Evolutionary conservation across 30 jellyfish, hydroid and myxozoan genomes (phyloP), one percentile per base, ranked within the genome.

Genomic region (Rhopilema esculentum): DNA sequence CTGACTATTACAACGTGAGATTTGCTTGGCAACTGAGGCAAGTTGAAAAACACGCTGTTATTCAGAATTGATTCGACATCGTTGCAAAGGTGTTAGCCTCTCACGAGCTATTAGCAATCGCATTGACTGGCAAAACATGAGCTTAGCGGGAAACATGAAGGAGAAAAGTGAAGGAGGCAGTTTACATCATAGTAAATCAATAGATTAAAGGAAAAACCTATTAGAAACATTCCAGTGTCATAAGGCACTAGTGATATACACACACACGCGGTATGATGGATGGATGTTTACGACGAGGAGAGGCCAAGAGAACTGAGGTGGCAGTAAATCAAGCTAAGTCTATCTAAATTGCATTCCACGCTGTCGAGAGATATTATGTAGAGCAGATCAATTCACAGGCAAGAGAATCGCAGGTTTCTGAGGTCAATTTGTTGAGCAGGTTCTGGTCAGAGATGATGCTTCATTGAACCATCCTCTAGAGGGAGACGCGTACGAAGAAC

Each of bases 401-500:
- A 83, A 49, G 53, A 31, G 69, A 4, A 68, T 71, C 1, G 86
- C 40, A 1, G 53, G 16, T 4, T 20, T 30, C 23, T 6, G 78
- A 18, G 82, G 68, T 31, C 49, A 12, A 1, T 48, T 18, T 33
- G 48, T 51, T 28, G n/a, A n/a, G 50, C 69, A 24, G 69, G 26
- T 12, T 83, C 92, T 2, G n/a, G 79, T 53, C 19, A 49, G 57
- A 18, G 24, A 52, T 28, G 85, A 83, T 27, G 85, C 79, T 30
- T 65, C 83, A 17, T 70, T 66, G 26, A 52, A 70, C 30, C 20
- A n/a, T n/a, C n/a, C 69, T 16, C 78, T 69, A 8, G 53, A 57
- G 16, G 92, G 92, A 0, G 92, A 83, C 62, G 75, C 82, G 30
- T 1, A 32, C 52, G 92, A 83, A 77, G 92, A 83, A 69, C 32